These are phyloP conservation scores for Austrofundulus limnaeus DNA, from an alignment of 2,113 vertebrate genomes.

Conservation along the genomic window DNA sequence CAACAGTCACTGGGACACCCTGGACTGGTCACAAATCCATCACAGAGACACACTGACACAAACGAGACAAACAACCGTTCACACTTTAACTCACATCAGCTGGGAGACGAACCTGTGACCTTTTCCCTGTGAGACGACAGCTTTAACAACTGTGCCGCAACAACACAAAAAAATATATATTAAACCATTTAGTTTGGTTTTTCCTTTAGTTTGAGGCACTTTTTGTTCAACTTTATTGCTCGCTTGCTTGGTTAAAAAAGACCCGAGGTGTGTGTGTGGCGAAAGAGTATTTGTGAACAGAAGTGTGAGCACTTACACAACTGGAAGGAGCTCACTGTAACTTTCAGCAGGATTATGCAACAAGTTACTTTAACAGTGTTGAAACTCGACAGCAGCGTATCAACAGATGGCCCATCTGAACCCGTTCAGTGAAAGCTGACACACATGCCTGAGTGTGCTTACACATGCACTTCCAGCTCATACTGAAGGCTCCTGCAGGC, in stretches of 20 bases:
- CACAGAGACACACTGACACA: too few species aligned
- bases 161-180: too few species aligned
- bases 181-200: too few species aligned
- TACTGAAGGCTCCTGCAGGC: conserved; percentile 14
- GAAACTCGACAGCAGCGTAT: conserved; percentile 3
- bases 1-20: too few species aligned
- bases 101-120: too few species aligned
- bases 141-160: too few species aligned
- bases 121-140: too few species aligned
- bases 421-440: conserved; percentile 33
- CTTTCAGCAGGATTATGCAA: conserved; percentile 52
- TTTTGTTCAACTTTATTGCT: too few species aligned
- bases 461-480: conserved; percentile 19
- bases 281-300: conserved; percentile 15
- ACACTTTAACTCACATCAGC: too few species aligned
- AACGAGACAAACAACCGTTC: too few species aligned
- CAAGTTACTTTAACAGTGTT: conserved; percentile 2
- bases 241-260: neutral
- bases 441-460: conserved; percentile 14
- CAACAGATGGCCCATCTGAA: conserved; percentile 35
- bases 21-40: too few species aligned
- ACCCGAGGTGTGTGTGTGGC: neutral
- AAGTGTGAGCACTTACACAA: conserved; percentile 6
- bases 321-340: conserved; percentile 6
- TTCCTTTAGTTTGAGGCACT: too few species aligned